phyloP scores from a whole-genome alignment of 92 coral and sea anemone species.

The Pocillopora meandrina region DNA sequence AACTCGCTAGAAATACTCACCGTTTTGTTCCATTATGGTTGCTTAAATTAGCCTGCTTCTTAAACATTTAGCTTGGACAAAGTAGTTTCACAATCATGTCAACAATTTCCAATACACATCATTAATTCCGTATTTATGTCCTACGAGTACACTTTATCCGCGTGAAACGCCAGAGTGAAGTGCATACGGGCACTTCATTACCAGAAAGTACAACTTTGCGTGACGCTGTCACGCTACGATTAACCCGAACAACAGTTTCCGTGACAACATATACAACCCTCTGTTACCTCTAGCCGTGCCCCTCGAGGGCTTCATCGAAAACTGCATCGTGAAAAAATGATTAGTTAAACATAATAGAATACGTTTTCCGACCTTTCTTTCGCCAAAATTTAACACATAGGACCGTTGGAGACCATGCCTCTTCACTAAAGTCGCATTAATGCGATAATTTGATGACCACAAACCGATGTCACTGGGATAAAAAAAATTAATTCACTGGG shows the following conservation, averaged over 20 bases:
- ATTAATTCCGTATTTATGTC: constrained; percentile 57
- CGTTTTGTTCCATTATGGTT: constrained; percentile 83
- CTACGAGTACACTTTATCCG: constrained; percentile 29
- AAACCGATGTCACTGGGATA: not conserved
- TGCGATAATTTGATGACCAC: too few relatives aligned
- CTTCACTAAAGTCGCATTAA: too few relatives aligned
- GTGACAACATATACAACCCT: constrained; percentile 4
- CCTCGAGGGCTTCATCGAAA: not conserved
- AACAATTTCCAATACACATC: constrained; percentile 77
- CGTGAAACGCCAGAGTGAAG: constrained; percentile 38
- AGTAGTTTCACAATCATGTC: constrained; percentile 76
- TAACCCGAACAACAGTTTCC: constrained; percentile 21
- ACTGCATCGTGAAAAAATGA: not conserved
- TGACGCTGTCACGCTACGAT: constrained; percentile 44
- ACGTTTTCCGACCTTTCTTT: not conserved
- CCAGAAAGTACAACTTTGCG: constrained; percentile 16
- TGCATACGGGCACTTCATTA: constrained; percentile 53
- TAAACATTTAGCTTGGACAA: constrained; percentile 75
- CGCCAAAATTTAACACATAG: too few relatives aligned
- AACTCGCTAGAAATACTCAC: constrained; percentile 52
- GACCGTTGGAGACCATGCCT: not conserved
- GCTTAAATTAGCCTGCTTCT: constrained; percentile 63
- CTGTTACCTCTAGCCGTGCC: not conserved
- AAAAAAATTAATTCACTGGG: not conserved
- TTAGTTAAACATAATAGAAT: not conserved